Evolutionary conservation across 2,888 invertebrate genomes (phyloP), one percentile per base, ranked within the genome.

Genomic region (Melanargia galathea): DNA sequence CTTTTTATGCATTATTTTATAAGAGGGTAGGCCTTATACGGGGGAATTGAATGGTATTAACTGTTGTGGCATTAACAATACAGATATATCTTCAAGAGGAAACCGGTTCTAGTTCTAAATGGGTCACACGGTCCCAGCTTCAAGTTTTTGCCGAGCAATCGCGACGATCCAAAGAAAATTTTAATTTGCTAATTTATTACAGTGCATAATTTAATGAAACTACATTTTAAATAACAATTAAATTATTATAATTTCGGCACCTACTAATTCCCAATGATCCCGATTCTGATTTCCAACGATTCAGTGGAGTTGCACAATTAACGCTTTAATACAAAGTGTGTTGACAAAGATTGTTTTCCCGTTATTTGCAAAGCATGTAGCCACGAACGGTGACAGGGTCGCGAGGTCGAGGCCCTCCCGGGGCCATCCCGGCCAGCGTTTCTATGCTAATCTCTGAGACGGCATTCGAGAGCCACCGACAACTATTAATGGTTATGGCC

Each of bases 111-210:
- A 81, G 80, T 77, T 74, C 83, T 88, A 90, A 90, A 91, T 90
- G 90, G 91, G 90, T 91, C 90, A 90, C 91, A 91, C 91, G 90
- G 90, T 90, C 86, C 80, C 83, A 83, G 80, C 82, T 83, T 83
- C 86, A 80, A 80, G 80, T 86, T 86, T 85, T 87, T 87, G 82
- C 67, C 46, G 66, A 78, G 76, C 76, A 74, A 80, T 80, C 78
- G 81, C 81, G 79, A 80, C 69, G 43, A 35, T 52, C 35, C 2
- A 35, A 20, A 55, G 40, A 16, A 11, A 54, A 18, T 35, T 43
- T 49, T 40, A 52, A n/a, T 63, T 49, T 49, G 48, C 63, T 45
- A 45, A 11, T 52, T 52, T 52, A 52, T 20, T 52, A 52, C 35
- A 52, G 16, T 7, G 52, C 33, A 52, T 33, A 52, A 30, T 51